These are phyloP conservation scores for Lepisosteus osseus DNA, from an alignment of 2,113 vertebrate species.

Conservation along the genomic window DNA sequence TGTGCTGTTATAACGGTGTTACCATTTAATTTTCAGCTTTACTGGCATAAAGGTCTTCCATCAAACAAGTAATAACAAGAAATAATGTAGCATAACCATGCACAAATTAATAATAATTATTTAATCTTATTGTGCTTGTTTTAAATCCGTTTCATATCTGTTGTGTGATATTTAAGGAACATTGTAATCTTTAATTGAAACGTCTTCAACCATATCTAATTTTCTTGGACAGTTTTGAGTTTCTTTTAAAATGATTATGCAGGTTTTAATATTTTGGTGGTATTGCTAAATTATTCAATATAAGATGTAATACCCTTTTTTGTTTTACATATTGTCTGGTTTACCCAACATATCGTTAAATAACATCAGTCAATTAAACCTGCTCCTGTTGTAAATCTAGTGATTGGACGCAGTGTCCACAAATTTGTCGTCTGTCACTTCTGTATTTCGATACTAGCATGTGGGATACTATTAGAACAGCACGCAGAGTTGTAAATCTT, in stretches of 20 bases:
- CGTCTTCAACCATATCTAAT: slow-evolving; percentile 9
- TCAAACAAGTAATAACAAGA: slow-evolving; percentile 40
- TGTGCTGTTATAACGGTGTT: slow-evolving; percentile 18
- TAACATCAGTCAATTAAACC: no score
- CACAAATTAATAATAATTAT: slow-evolving; percentile 45
- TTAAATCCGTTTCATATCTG: slow-evolving; percentile 60
- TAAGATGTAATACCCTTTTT: no score
- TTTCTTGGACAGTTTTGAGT: no score
- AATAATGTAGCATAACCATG: slow-evolving; percentile 44
- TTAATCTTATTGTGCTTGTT: slow-evolving; percentile 32
- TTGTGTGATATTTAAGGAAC: slow-evolving; percentile 32
- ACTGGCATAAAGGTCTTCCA: slow-evolving; percentile 49
- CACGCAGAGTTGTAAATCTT: slow-evolving; percentile 18
- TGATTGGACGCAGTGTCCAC: no score
- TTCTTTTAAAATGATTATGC: no score
- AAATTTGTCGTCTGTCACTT: no score
- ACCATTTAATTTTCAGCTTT: slow-evolving; percentile 42
- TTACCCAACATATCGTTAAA: no score
- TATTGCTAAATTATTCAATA: no score
- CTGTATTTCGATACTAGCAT: no score
- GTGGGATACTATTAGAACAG: background rate
- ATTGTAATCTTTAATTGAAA: slow-evolving; percentile 24
- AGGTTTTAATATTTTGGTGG: no score
- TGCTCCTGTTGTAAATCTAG: no score
- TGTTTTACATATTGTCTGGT: no score